phyloP scores from a whole-genome alignment of 2,888 invertebrate species.

The Ophioninae sp. region DNA sequence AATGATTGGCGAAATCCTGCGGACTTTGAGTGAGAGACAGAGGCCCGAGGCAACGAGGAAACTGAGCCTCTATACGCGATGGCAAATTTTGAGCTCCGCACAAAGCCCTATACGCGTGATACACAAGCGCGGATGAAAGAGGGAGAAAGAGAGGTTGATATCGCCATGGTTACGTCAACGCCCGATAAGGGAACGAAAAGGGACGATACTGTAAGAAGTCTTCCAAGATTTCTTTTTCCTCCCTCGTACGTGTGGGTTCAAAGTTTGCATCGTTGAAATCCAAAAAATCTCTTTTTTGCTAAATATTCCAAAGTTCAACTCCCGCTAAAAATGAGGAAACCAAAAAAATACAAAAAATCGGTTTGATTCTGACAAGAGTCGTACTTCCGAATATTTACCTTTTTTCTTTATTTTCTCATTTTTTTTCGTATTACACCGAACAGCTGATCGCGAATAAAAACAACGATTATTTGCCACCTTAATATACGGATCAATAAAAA shows the following conservation, averaged over 20 bases:
- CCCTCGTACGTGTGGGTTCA: background rate
- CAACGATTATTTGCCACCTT: no score
- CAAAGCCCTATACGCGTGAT: background rate
- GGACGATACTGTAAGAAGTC: background rate
- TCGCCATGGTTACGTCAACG: constrained; percentile 59
- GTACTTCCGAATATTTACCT: no score
- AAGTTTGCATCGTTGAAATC: no score
- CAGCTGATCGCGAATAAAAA: no score
- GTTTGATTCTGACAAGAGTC: no score
- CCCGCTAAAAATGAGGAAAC: no score
- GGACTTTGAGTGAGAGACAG: constrained; percentile 43
- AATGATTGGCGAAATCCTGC: constrained; percentile 57
- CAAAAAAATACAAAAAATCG: no score
- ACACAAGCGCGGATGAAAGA: background rate
- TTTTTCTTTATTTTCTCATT: no score
- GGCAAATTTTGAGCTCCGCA: constrained; percentile 40
- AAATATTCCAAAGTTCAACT: no score
- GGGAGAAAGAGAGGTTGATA: constrained; percentile 42
- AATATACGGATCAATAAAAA: no score
- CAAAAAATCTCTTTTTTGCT: no score
- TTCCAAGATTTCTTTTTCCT: background rate
- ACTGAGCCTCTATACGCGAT: constrained; percentile 5
- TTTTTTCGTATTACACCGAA: no score
- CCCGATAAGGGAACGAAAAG: constrained; percentile 41
- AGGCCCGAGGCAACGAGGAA: constrained; percentile 22